phyloP scores from a whole-genome alignment of 30 jellyfish, hydroid and myxozoan species.

The Pseudorhiza aurosa region DNA sequence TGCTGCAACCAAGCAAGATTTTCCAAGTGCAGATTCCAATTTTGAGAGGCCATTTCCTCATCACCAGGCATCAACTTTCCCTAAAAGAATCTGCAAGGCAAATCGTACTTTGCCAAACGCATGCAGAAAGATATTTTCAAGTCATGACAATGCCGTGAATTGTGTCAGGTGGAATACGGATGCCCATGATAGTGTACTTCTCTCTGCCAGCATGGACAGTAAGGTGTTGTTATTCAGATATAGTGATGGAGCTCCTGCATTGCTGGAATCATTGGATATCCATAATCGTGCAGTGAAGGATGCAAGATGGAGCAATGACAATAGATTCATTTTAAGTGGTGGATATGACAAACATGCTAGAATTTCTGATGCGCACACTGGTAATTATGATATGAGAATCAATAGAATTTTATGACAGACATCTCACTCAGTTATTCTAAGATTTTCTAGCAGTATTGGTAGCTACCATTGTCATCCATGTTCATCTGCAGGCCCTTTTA shows the following conservation, averaged over 20 bases:
- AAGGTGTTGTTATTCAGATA: slow-evolving; percentile 42
- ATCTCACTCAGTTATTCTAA: no score
- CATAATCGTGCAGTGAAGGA: slow-evolving; percentile 87
- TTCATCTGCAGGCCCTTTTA: no score
- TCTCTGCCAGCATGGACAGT: slow-evolving; percentile 74
- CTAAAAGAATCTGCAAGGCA: neutral
- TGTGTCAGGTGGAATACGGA: slow-evolving; percentile 21
- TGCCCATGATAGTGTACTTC: neutral
- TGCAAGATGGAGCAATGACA: slow-evolving; percentile 78
- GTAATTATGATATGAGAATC: no score
- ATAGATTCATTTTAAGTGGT: slow-evolving; percentile 61
- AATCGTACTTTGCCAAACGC: neutral
- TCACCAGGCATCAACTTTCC: neutral
- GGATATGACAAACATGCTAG: slow-evolving; percentile 81
- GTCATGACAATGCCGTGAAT: slow-evolving; percentile 7
- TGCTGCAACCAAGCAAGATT: neutral
- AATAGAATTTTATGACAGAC: no score
- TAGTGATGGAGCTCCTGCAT: neutral
- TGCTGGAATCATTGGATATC: neutral
- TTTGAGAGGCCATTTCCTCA: no score
- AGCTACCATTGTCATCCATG: no score
- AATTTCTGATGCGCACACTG: slow-evolving; percentile 77
- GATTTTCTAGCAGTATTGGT: no score
- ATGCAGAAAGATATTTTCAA: neutral
- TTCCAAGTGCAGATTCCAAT: neutral